A percentile compares a stretch with the other conserved stretches of the same genome.
phyloP scores from a whole-genome alignment of 2,113 vertebrate genomes.

The Tor tambroides region DNA sequence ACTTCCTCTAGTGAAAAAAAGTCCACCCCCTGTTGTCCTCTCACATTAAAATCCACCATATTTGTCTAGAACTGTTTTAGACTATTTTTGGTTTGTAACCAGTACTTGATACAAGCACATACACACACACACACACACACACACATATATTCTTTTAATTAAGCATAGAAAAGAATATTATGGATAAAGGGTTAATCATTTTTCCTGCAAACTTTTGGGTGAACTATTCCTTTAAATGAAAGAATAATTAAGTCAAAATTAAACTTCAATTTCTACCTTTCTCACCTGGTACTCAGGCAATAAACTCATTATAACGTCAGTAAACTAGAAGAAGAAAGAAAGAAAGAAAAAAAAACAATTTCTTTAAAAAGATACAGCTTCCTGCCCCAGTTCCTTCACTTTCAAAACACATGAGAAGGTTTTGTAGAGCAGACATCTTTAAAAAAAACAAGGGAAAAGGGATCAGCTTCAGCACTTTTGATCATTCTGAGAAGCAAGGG shows the following conservation, averaged over 20 bases:
- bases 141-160: too few relatives aligned
- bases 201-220: not conserved
- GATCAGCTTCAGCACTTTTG: slow-evolving; percentile 63
- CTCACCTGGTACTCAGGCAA: slow-evolving; percentile 64
- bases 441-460: slow-evolving; percentile 58
- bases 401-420: slow-evolving; percentile 71
- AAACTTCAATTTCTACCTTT: slow-evolving; percentile 70
- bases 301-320: slow-evolving; percentile 77
- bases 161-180: not conserved
- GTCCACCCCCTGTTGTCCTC: not conserved
- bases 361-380: slow-evolving; percentile 70
- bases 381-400: slow-evolving; percentile 62
- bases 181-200: not conserved
- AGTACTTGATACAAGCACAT: not conserved
- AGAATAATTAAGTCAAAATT: not conserved
- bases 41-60: not conserved
- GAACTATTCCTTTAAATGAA: not conserved
- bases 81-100: not conserved
- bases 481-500: slow-evolving; percentile 64
- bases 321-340: slow-evolving; percentile 67
- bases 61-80: not conserved
- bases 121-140: too few relatives aligned
- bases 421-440: slow-evolving; percentile 56
- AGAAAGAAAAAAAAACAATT: slow-evolving; percentile 57
- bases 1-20: not conserved